Evolutionary conservation across 2,113 vertebrate species (phyloP), one percentile per base, ranked within the genome.

Genomic region (Carassius carassius): DNA sequence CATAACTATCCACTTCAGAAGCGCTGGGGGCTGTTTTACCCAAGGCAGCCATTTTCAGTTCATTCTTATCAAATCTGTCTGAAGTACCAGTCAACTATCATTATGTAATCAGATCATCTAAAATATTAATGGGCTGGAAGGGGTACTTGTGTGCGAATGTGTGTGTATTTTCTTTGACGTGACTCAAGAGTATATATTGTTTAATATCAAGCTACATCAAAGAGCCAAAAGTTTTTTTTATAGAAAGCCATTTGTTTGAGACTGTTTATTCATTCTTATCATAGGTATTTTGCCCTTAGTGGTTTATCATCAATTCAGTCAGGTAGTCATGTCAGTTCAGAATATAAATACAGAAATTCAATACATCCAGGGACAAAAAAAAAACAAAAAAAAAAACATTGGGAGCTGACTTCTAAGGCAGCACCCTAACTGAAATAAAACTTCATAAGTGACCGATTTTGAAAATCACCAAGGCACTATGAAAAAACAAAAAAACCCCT

Each of bases 191-290:
- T 29, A 8, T 6, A 80, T 80, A 65, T 5, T 12, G 35, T 29
- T 76, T 49, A 54, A 76, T 32, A 21, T 67, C 37, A 67, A 63
- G 60, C n/a, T 23, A 9, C 41, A 25, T 60, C 60, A 67, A 49
- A 49, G 78, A 65, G 9, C 29, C 3, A n/a, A 58, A 32, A n/a
- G 29, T 58, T 32, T 5, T 32, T 5, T 58, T 29, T n/a, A 29
- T n/a, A 41, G 35, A 67, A 51, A 81, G n/a, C 4, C 1, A 44
- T 65, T 69, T 35, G 17, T 54, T 35, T 65, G 23, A 81, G 62
- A 81, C 44, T 13, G 11, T 69, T 81, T 54, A 81, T 21, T 81
- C 17, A 81, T 81, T 81, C 63, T 54, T 81, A 21, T 69, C 63
- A 2, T 19, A 21, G 8, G 17, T 14, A n/a, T 25, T 69, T 10